These are phyloP conservation scores for Nycticorax nycticorax DNA, from an alignment of 2,113 vertebrate species.

Conservation along the genomic window DNA sequence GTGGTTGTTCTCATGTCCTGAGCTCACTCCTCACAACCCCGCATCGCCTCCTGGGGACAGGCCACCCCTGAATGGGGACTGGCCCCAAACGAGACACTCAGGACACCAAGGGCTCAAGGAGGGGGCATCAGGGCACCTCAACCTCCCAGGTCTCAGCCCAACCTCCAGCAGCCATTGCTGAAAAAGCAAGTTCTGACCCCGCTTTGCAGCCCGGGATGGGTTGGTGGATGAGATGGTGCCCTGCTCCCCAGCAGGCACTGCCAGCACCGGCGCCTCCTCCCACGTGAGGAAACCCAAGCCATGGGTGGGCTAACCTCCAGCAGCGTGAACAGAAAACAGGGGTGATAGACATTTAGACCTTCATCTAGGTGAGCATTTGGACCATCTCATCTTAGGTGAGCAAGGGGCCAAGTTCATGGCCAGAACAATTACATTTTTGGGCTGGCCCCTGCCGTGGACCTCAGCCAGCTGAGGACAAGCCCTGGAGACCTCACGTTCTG, in stretches of 20 bases:
- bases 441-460: neutral
- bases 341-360: neutral
- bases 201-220: neutral
- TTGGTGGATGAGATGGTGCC: neutral
- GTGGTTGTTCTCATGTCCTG: neutral
- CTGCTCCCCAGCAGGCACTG: neutral
- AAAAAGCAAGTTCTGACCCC: neutral
- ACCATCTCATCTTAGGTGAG: neutral
- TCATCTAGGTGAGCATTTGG: neutral
- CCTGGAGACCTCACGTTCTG: neutral
- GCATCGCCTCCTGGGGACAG: neutral
- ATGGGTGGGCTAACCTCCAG: neutral
- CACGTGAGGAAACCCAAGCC: rapidly evolving
- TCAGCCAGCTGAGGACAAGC: neutral
- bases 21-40: neutral
- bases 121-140: neutral
- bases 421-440: neutral
- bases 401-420: neutral
- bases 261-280: neutral
- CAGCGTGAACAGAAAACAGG: rapidly evolving
- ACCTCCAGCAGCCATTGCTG: neutral
- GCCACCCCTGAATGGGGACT: neutral
- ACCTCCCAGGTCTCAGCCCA: neutral
- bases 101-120: neutral
- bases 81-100: neutral